phyloP scores from a whole-genome alignment of 2,797 vertebrate genomes.

The Cuculus canorus region DNA sequence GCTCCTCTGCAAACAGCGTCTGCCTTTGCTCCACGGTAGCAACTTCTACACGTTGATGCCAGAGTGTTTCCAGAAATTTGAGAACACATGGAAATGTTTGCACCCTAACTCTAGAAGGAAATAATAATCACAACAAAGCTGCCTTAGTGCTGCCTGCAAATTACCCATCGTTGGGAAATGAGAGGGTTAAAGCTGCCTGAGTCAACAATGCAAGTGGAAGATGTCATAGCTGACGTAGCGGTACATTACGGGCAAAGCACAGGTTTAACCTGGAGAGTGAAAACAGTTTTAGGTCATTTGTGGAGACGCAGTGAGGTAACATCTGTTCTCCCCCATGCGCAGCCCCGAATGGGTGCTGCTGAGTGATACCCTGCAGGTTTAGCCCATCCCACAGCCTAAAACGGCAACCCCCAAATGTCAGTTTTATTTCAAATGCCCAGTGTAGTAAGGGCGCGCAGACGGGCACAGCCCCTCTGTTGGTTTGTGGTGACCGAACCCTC shows the following conservation, averaged over 20 bases:
- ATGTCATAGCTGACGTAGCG: neutral
- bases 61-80: neutral
- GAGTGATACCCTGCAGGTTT: neutral
- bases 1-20: neutral
- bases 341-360: neutral
- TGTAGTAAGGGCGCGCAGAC: neutral
- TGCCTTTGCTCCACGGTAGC: rapidly evolving
- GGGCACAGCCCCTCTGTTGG: rapidly evolving
- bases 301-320: rapidly evolving
- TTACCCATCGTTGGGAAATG: neutral
- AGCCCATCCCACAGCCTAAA: neutral
- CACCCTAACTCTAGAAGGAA: neutral
- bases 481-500: rapidly evolving
- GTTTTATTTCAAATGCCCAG: neutral
- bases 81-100: neutral
- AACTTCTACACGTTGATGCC: too few species aligned
- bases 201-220: neutral
- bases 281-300: neutral
- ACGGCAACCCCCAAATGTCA: neutral
- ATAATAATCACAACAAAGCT: neutral
- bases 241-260: neutral
- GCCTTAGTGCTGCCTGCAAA: neutral
- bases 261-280: neutral
- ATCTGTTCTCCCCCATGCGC: neutral
- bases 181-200: neutral